Conservation (phyloP, 2,888 invertebrate species). For the Andrena bucephala region DNA sequence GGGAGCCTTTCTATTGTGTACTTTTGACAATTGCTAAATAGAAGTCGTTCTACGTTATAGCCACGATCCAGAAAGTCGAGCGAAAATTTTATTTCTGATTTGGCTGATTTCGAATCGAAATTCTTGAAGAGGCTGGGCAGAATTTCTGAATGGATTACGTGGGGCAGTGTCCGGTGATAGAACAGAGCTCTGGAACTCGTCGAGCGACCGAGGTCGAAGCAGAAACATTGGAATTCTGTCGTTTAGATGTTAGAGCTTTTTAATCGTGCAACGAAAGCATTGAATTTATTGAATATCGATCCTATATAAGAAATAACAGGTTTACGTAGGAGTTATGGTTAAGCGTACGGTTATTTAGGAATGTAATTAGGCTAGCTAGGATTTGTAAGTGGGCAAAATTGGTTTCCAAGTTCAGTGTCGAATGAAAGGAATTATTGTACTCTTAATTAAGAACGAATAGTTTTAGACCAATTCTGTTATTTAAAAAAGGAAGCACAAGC, state of each 20-base stretch:
- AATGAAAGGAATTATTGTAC: not conserved
- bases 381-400: slow-evolving; percentile 19
- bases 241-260: slow-evolving; percentile 1
- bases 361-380: slow-evolving; percentile 20
- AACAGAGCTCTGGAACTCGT: not conserved
- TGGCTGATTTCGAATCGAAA: not conserved
- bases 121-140: slow-evolving; percentile 7
- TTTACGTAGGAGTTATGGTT: slow-evolving; percentile 5
- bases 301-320: not conserved
- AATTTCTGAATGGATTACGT: not conserved
- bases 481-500: slow-evolving; percentile 13
- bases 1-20: not conserved
- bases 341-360: slow-evolving; percentile 7
- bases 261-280: slow-evolving; percentile 27
- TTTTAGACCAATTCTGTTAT: slow-evolving; percentile 16
- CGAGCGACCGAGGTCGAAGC: not conserved
- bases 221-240: slow-evolving; percentile 8
- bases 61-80: no score
- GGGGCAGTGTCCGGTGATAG: not conserved
- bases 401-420: not conserved
- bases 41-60: no score
- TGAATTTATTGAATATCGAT: slow-evolving; percentile 5
- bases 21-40: not conserved
- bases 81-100: no score
- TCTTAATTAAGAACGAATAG: slow-evolving; percentile 7